Percentiles rank a stretch among this genome's conserved stretches.
Conservation (phyloP, 2,888 invertebrate species). For the Dascillus cervinus region DNA sequence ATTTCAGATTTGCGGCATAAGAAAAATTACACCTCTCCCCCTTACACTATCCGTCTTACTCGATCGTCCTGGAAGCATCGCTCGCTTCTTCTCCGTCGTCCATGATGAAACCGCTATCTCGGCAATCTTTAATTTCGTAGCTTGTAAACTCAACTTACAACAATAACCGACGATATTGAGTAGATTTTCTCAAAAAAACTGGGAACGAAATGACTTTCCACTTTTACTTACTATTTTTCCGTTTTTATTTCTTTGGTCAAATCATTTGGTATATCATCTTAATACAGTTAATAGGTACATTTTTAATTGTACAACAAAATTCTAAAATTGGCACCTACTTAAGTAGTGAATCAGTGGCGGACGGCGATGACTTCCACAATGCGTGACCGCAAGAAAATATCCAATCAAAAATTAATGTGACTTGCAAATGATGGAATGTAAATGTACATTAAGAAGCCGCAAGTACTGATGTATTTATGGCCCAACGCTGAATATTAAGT, state of each 20-base stretch:
- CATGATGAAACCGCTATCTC: constrained; percentile 54
- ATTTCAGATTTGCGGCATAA: constrained; percentile 37
- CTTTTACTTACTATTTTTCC: constrained; percentile 4
- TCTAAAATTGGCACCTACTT: constrained; percentile 37
- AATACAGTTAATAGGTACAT: constrained; percentile 29
- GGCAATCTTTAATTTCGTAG: constrained; percentile 55
- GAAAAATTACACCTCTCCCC: constrained; percentile 36
- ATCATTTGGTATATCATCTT: constrained; percentile 53
- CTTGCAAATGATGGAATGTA: too few species aligned
- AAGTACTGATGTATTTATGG: too few species aligned
- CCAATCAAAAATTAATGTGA: too few species aligned
- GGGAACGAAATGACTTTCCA: not conserved
- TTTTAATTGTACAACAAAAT: constrained; percentile 32
- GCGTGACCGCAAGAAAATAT: too few species aligned
- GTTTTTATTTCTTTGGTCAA: constrained; percentile 55
- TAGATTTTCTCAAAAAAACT: constrained; percentile 18
- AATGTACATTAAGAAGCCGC: too few species aligned
- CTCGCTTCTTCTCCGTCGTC: constrained; percentile 39
- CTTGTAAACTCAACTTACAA: constrained; percentile 37
- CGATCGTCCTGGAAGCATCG: constrained; percentile 29
- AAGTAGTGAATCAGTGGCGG: too few species aligned
- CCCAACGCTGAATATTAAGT: too few species aligned
- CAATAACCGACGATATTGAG: constrained; percentile 22
- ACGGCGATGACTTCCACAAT: too few species aligned
- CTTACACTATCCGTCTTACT: constrained; percentile 25